These are phyloP conservation scores for Lithobius niger DNA, from an alignment of 1,140 invertebrate species.

Conservation along the genomic window DNA sequence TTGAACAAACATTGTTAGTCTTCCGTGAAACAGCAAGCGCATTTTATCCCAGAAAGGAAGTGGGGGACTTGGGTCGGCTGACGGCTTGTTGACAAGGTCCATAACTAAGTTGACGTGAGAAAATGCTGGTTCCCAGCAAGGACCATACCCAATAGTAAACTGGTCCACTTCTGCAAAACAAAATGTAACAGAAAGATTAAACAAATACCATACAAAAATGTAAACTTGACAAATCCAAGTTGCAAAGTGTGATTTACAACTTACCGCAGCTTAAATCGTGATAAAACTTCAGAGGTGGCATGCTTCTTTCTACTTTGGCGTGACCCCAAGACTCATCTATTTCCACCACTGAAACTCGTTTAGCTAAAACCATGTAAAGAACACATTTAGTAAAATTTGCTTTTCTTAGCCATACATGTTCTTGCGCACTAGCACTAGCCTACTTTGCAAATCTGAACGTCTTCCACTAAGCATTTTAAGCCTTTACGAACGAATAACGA, in stretches of 20 bases:
- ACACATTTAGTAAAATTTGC: too few species aligned
- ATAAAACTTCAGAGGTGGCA: slow-evolving; percentile 93
- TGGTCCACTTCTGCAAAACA: slow-evolving; percentile 53
- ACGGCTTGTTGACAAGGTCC: slow-evolving; percentile 46
- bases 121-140: slow-evolving; percentile 96
- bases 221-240: slow-evolving; percentile 5
- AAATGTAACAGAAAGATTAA: background rate
- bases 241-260: too few species aligned
- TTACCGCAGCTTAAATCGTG: slow-evolving; percentile 83
- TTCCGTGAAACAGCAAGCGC: slow-evolving; percentile 78
- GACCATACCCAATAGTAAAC: slow-evolving; percentile 85
- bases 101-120: slow-evolving; percentile 82
- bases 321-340: slow-evolving; percentile 37
- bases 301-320: slow-evolving; percentile 46
- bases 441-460: too few species aligned
- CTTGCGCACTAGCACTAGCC: too few species aligned
- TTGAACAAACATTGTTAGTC: slow-evolving; percentile 70
- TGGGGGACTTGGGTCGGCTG: slow-evolving; percentile 81
- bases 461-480: too few species aligned
- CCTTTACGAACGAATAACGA: too few species aligned
- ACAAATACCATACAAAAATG: too few species aligned
- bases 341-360: slow-evolving; percentile 33
- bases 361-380: slow-evolving; percentile 16
- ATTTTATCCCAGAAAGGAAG: slow-evolving; percentile 98
- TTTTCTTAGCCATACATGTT: too few species aligned